These are phyloP conservation scores for Lochmaea capreae DNA, from an alignment of 2,888 invertebrate genomes.

Conservation along the genomic window DNA sequence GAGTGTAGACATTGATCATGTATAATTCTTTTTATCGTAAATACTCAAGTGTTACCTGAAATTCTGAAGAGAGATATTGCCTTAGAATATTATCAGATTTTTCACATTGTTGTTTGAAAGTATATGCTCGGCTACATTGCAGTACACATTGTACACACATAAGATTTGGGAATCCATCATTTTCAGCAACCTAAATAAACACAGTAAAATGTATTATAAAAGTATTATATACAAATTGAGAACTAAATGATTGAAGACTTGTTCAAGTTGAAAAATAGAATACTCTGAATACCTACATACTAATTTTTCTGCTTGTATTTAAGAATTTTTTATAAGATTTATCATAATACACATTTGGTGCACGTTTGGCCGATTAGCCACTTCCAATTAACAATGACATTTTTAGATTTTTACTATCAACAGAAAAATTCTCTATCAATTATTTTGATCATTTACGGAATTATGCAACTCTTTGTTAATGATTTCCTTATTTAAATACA, in stretches of 20 bases:
- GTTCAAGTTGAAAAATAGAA: neutral
- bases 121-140: slow-evolving; percentile 67
- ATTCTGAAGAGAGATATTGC: slow-evolving; percentile 63
- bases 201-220: neutral
- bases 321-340: too few species aligned
- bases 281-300: neutral
- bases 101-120: slow-evolving; percentile 67
- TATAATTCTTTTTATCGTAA: too few species aligned
- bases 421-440: neutral
- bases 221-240: too few species aligned
- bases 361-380: neutral
- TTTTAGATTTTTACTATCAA: too few species aligned
- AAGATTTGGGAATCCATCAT: slow-evolving; percentile 66
- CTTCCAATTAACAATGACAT: neutral
- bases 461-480: neutral
- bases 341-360: neutral
- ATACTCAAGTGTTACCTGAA: slow-evolving; percentile 59
- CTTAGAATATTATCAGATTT: slow-evolving; percentile 65
- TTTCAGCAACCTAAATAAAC: slow-evolving; percentile 63
- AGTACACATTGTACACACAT: slow-evolving; percentile 69
- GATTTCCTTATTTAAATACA: neutral
- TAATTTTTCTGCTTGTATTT: too few species aligned
- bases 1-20: too few species aligned
- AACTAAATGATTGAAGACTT: too few species aligned
- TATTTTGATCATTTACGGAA: neutral